Evolutionary conservation across 2,888 invertebrate species (phyloP).

Genomic region (Cephus nigrinus): DNA sequence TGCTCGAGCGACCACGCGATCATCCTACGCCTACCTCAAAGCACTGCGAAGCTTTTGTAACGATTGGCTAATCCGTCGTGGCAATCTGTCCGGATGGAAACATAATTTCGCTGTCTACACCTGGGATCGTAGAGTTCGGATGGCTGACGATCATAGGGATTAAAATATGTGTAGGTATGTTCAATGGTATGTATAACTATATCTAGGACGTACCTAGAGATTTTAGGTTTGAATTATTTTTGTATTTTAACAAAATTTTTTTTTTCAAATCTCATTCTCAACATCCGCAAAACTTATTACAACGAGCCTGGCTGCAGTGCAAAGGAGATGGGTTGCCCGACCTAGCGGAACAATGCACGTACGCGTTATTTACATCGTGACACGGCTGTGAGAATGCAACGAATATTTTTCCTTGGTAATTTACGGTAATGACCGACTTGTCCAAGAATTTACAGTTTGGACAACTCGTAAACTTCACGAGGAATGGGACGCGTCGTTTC

Average conservation of each 20-base stretch:
- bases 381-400: constrained; percentile 18
- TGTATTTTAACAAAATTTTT: background rate
- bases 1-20: background rate
- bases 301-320: background rate
- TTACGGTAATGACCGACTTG: constrained; percentile 33
- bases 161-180: background rate
- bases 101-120: background rate
- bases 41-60: background rate
- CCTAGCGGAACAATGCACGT: constrained; percentile 15
- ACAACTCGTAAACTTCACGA: background rate
- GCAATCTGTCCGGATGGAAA: background rate
- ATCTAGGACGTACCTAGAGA: background rate
- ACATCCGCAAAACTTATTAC: background rate
- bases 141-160: background rate
- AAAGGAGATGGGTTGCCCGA: constrained; percentile 7
- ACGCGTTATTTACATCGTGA: constrained; percentile 11
- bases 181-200: background rate
- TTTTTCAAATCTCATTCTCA: background rate
- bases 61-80: background rate
- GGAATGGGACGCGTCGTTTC: background rate
- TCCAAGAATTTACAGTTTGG: constrained; percentile 16
- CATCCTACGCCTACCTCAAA: background rate
- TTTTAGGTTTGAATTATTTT: background rate
- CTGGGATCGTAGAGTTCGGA: background rate
- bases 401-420: constrained; percentile 30